Evolutionary conservation across 2,797 vertebrate species (phyloP), one percentile per base, ranked within the genome.

Genomic region (Myoxocephalus aenaeus): DNA sequence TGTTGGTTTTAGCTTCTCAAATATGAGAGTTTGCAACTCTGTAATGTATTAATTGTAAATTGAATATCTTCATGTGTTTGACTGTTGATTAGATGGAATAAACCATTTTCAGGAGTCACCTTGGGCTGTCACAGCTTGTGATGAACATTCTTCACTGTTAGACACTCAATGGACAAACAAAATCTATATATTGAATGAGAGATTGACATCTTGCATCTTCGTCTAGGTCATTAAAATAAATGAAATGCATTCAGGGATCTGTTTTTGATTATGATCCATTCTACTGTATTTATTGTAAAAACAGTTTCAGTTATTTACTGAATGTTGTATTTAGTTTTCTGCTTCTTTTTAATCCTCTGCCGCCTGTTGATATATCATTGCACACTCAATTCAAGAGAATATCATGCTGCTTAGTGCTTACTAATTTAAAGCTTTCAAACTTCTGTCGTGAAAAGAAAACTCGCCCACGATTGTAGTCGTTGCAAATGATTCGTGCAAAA

Each of bases 401-500:
- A 62, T 66, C 17, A 66, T 27, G 56, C 62, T 42, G 34, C 34
- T 7, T 8, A 27, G 25, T 34, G 17, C 22, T 73, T n/a, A 58
- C 56, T 72, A n/a, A 61, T 77, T 65, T 36, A 54, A 75, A 57
- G 54, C 18, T 38, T 56, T 75, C 25, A 63, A 27, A 54, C 61
- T 32, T 69, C 17, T 56, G 44, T 38, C 70, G 46, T 20, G 34
- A 5, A 78, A 42, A 74, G 65, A 51, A 83, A 81, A 75, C 53
- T 42, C 14, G 29, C 13, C 32, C 42, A 8, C 71, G 61, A 80
- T 59, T 70, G 64, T 18, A 57, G 63, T 54, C n/a, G 61, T n/a
- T 79, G 58, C 46, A 44, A 74, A 73, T n/a, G 42, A 71, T 63
- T 70, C 3, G 3, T 59, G 40, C 29, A 70, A 83, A 79, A 83